Base-by-base conservation (phyloP, 37 sponge, comb jelly and placozoan species). In the Axinella damicornis region DNA sequence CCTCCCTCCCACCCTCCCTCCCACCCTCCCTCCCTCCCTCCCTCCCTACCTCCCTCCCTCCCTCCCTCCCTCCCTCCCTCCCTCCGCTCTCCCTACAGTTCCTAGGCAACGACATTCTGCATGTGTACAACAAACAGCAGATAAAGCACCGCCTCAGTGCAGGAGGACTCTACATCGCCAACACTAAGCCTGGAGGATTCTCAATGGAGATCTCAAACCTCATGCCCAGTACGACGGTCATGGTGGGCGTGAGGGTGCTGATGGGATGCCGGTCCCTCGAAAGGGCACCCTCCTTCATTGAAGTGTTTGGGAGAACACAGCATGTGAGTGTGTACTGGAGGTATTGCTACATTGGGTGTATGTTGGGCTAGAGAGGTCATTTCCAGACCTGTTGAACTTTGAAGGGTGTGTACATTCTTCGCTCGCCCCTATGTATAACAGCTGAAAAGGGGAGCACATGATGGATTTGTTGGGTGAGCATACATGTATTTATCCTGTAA, bases 81-180 rank as follows among this genome's bases (percentile, higher is more conserved):
- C 46, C 46, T 17, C 32, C 21, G n/a, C n/a, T n/a, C 58, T 25
- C 35, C 22, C 71, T 1, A 31, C 54, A 97, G 90, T 97, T 92
- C 84, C 84, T 72, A 14, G 97, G 97, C 18, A 75, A n/a, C 24
- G 97, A 97, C 53, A 59, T 97, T 19, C 93, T 97, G 4, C 97
- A 94, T 53, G 84, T 94, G 28, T 97, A 97, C 85, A 92, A 92
- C 73, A 81, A 82, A 28, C 70, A 83, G 41, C 97, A 97, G 65
- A 67, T 92, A 0, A 91, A 90, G 46, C 82, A 79, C 61, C 57
- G 95, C 37, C 71, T 93, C 69, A 93, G 41, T 61, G 24, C 83
- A 18, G 74, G 53, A 34, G 87, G 87, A 18, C 90, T 93, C 63
- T 93, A 93, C 88, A 77, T 93, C n/a, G 90, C 81, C 62, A 93